These are phyloP conservation scores for Pinctada fucata DNA, from an alignment of 2,888 invertebrate genomes.

Conservation along the genomic window DNA sequence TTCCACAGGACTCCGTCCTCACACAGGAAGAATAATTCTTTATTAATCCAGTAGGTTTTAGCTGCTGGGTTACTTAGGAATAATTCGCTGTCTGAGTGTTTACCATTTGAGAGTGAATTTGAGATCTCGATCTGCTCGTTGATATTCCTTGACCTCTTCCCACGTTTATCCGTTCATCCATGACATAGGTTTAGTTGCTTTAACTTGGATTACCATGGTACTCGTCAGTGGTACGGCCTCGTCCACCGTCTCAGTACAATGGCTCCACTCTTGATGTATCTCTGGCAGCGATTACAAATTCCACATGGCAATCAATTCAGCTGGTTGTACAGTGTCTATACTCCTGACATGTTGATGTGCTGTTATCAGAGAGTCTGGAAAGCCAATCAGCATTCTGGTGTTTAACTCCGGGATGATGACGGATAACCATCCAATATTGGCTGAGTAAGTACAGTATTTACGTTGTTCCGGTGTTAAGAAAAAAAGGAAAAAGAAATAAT, in stretches of 20 bases:
- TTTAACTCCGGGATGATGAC: neutral
- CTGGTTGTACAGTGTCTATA: neutral
- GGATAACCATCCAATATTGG: neutral
- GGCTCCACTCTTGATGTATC: constrained; percentile 15
- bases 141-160: neutral
- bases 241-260: constrained; percentile 15
- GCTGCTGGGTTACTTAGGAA: constrained; percentile 8
- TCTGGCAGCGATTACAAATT: neutral
- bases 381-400: constrained; percentile 16
- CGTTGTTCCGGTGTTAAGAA: neutral
- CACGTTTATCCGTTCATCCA: constrained; percentile 2
- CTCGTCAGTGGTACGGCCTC: constrained; percentile 18
- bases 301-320: constrained; percentile 20
- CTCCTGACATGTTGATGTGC: neutral
- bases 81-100: constrained; percentile 3
- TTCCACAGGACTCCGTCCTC: neutral
- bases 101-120: constrained; percentile 5
- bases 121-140: neutral
- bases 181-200: neutral
- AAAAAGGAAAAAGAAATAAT: neutral
- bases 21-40: constrained; percentile 27
- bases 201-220: neutral
- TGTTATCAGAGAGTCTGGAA: neutral
- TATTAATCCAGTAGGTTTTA: constrained; percentile 31
- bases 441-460: constrained; percentile 9